Percentiles rank a stretch among this genome's conserved stretches.
Evolutionary conservation across 2,113 vertebrate genomes (phyloP).

Genomic region (Rhinolophus sinicus): DNA sequence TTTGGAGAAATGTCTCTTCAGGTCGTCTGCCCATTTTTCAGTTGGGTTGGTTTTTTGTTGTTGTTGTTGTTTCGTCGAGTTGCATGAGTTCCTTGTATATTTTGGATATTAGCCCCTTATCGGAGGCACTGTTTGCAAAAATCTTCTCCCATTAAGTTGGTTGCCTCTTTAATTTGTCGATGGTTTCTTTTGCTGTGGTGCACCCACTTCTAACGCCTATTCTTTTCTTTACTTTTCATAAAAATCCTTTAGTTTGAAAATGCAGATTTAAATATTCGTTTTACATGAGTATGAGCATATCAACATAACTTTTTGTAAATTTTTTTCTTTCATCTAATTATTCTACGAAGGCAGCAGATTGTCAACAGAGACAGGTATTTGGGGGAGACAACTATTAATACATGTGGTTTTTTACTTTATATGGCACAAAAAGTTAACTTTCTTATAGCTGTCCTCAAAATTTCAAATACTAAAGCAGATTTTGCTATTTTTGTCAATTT

Average conservation of each 20-base stretch:
- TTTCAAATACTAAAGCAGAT: background rate
- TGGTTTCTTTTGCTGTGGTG: background rate
- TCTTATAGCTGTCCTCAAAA: background rate
- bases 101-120: too few species aligned
- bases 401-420: background rate
- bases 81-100: too few species aligned
- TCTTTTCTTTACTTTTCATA: background rate
- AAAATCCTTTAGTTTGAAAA: background rate
- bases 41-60: too few species aligned
- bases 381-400: background rate
- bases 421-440: background rate
- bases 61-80: too few species aligned
- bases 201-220: background rate
- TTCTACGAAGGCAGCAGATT: background rate
- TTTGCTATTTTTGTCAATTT: background rate
- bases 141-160: too few species aligned
- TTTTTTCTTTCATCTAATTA: background rate
- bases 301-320: background rate
- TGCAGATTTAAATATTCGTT: background rate
- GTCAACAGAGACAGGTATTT: background rate
- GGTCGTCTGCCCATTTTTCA: too few species aligned
- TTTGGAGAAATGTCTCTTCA: too few species aligned
- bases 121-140: too few species aligned
- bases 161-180: too few species aligned
- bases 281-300: background rate